Evolutionary conservation across 2,797 vertebrate species (phyloP).

Genomic region (Rhabdomys pumilio): DNA sequence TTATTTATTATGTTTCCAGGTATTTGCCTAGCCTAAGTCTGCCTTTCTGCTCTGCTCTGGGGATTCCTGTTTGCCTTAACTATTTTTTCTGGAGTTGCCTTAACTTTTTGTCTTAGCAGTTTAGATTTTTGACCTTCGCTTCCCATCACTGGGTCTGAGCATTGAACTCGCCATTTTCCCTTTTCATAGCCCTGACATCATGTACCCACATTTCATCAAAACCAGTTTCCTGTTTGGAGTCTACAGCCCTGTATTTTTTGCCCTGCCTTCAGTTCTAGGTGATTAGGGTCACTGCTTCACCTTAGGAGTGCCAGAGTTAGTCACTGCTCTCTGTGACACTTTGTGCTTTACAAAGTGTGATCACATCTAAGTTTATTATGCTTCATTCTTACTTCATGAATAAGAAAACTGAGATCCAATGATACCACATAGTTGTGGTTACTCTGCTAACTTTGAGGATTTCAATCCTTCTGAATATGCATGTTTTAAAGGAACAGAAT

Average conservation of each 20-base stretch:
- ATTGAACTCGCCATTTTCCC: neutral
- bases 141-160: neutral
- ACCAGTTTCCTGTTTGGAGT: neutral
- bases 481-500: neutral
- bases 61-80: neutral
- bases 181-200: neutral
- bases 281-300: neutral
- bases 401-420: constrained; percentile 33
- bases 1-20: neutral
- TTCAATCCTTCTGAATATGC: neutral
- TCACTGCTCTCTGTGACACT: neutral
- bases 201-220: neutral
- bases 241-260: neutral
- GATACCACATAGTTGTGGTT: neutral
- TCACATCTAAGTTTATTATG: neutral
- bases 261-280: neutral
- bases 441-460: neutral
- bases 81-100: neutral
- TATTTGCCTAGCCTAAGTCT: neutral
- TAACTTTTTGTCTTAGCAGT: neutral
- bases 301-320: neutral
- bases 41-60: neutral
- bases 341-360: constrained; percentile 23
- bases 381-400: neutral
- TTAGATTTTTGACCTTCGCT: neutral